A percentile compares a stretch with the other conserved stretches of the same genome.
Conservation (phyloP, 1,140 invertebrate species). For the Tribolium madens region DNA sequence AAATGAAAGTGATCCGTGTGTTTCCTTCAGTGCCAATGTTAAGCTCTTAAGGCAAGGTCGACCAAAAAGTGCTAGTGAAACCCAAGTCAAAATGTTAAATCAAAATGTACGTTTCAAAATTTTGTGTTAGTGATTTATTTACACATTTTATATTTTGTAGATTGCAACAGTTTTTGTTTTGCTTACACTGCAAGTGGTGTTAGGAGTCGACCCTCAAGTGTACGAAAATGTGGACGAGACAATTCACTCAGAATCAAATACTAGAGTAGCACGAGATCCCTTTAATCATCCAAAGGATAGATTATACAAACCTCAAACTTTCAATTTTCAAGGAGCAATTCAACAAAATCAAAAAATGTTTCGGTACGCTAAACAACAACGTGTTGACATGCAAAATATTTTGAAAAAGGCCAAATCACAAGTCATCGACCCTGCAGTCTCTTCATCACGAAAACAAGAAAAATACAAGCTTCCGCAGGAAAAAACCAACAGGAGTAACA, state of each 20-base stretch:
- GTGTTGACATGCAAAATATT: conserved; percentile 43
- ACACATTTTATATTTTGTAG: background rate
- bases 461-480: conserved; percentile 3
- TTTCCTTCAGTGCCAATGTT: conserved; percentile 55
- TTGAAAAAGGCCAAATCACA: background rate
- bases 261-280: conserved; percentile 11
- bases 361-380: conserved; percentile 57
- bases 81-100: background rate
- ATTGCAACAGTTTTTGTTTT: background rate
- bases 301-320: conserved; percentile 46
- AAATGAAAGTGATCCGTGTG: conserved; percentile 52
- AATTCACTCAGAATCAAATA: background rate
- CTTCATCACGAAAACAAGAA: background rate
- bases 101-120: background rate
- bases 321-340: conserved; percentile 44
- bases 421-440: background rate
- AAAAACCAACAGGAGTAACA: conserved; percentile 9
- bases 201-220: conserved; percentile 51
- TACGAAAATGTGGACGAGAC: conserved; percentile 53
- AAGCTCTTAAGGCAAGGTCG: conserved; percentile 47
- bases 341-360: conserved; percentile 56
- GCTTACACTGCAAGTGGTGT: background rate
- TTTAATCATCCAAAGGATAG: conserved; percentile 14
- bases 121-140: background rate
- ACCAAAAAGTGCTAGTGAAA: conserved; percentile 1